phyloP scores from a whole-genome alignment of 2,113 vertebrate genomes.

The Stigmatopora argus region DNA sequence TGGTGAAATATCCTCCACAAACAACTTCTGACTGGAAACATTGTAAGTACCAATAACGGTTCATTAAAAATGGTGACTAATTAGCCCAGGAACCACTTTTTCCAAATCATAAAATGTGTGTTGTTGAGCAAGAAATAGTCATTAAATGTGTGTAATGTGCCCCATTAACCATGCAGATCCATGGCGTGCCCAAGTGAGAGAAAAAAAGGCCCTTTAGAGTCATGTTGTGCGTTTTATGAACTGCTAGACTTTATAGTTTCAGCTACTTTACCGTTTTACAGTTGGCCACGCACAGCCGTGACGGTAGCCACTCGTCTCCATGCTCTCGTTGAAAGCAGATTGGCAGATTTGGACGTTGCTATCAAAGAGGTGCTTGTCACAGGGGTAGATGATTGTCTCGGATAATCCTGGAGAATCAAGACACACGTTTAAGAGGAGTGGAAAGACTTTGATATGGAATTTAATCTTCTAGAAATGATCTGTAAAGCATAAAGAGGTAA shows the following conservation, averaged over 20 bases:
- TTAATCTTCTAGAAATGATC: neutral
- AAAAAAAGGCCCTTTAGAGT: too few species aligned
- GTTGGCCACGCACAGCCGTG: slow-evolving; percentile 60
- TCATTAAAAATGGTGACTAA: slow-evolving; percentile 39
- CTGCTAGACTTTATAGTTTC: too few species aligned
- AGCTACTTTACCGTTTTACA: slow-evolving; percentile 42
- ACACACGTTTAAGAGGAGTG: neutral
- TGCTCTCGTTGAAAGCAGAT: slow-evolving; percentile 46
- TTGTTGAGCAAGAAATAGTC: too few species aligned
- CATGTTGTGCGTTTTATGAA: too few species aligned
- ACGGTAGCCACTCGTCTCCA: slow-evolving; percentile 47
- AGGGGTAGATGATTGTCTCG: slow-evolving; percentile 11
- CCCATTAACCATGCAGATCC: too few species aligned
- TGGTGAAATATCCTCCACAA: slow-evolving; percentile 40
- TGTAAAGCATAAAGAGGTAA: too few species aligned
- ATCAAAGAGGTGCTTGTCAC: slow-evolving; percentile 47
- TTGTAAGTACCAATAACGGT: too few species aligned
- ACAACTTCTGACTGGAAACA: slow-evolving; percentile 27
- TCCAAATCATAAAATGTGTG: neutral
- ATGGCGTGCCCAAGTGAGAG: too few species aligned
- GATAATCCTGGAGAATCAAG: slow-evolving; percentile 25
- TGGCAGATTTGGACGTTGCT: slow-evolving; percentile 41
- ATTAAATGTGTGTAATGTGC: too few species aligned
- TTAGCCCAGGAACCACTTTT: slow-evolving; percentile 33
- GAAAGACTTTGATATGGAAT: neutral